Evolutionary conservation across 2,888 invertebrate species (phyloP), one percentile per base, ranked within the genome.

Genomic region (Tinea trinotella): DNA sequence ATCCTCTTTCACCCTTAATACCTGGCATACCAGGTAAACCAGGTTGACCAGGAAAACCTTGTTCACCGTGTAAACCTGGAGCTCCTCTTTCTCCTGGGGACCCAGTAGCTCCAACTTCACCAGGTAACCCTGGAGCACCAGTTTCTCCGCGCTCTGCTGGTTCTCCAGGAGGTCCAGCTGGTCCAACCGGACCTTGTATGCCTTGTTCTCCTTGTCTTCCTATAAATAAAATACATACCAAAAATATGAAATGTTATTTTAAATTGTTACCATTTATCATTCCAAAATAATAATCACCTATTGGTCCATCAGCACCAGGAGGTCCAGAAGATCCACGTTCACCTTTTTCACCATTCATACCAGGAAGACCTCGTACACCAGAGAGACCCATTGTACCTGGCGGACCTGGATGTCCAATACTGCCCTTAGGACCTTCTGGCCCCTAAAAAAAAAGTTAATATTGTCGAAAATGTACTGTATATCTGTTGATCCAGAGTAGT

Each of bases 121-220:
- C 92, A 4, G 91, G 87, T 0, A 88, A 74, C 1, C 95, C 95
- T 0, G 92, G 89, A 3, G 88, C 76, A 2, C 94, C 94, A 0
- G 91, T 87, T 63, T 93, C 93, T 15, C 94, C 94, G 64, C 93
- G 82, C 71, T 94, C 93, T 0, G 92, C 94, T 48, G 92, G 90
- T 72, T 94, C 94, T 12, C 95, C 95, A 0, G 93, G 92, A 1
- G 92, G 91, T 1, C 95, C 95, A 0, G 88, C 83, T 0, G 91
- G 90, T 2, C 94, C 94, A 17, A 92, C 74, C 12, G 89, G 88
- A n/a, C 95, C 95, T 68, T 91, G 92, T 0, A 88, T 89, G 0
- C 94, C 94, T 67, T 93, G 90, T 65, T 93, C 93, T 58, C 95
- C 94, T 70, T 88, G 88, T 56, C 89, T 87, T 53, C 92, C 91